Base-by-base conservation (phyloP, 2,113 vertebrate genomes). In the Malurus elegans region DNA sequence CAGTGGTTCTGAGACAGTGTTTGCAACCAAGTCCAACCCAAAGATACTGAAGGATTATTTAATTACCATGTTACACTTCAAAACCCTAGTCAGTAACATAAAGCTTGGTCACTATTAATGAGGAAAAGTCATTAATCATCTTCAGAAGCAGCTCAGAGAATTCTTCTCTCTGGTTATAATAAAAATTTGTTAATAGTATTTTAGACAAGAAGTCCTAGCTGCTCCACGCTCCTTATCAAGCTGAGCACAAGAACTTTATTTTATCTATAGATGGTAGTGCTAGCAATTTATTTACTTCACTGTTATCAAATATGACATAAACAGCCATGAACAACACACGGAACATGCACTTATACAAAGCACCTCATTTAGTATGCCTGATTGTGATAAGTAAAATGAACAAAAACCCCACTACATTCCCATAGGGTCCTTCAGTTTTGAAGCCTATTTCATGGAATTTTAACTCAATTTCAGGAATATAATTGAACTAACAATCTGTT, bases 401-500 rank as follows among this genome's bases (percentile, higher is more conserved):
- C 29, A 94, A 95, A 93, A 81, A 13, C 10, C 20, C 14, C 5
- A 14, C 0, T 23, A 36, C 42, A 73, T 79, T 96, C 73, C 92
- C 91, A 70, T 40, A 32, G 42, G 56, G 58, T 92, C 93, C 71
- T 75, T 97, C 67, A 80, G 32, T 87, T 96, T 96, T 86, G 87
- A 95, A 86, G 93, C 61, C 89, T 85, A 92, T 95, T 97, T 93
- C 61, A 95, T 85, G 54, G 91, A 97, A 97, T 97, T 88, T 92
- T 90, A 96, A 93, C 87, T 97, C 72, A 86, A 84, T 96, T 98
- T 97, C 80, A 94, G 90, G 95, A 96, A 89, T 94, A 90, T 79
- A 96, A 96, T 92, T 96, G 94, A 96, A 94, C 50, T 90, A 96
- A 91, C 91, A 91, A 91, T 97, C 95, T 96, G 94, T 91, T 97